phyloP scores from a whole-genome alignment of 1,140 invertebrate genomes.

The Theocolax elegans region DNA sequence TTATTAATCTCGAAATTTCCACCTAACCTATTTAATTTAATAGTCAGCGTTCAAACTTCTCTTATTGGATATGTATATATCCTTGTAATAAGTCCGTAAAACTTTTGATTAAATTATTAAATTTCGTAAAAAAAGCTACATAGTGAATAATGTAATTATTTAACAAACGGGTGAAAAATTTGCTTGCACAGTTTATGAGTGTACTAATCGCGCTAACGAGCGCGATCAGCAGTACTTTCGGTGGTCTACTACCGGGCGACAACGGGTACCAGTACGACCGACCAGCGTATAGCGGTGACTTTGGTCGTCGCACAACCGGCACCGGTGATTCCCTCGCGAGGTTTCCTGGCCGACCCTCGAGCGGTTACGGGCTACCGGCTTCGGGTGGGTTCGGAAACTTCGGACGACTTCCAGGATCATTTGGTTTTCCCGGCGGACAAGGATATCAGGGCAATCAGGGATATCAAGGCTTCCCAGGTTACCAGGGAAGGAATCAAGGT shows the following conservation, averaged over 20 bases:
- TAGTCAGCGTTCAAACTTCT: no score
- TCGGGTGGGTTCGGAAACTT: conserved; percentile 19
- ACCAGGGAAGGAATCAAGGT: neutral
- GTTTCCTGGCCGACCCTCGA: conserved; percentile 6
- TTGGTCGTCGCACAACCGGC: conserved; percentile 19
- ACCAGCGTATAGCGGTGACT: conserved; percentile 38
- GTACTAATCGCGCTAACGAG: no score
- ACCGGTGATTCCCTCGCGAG: conserved; percentile 30
- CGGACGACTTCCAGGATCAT: conserved; percentile 39
- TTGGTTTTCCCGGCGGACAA: conserved; percentile 32
- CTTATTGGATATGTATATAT: no score
- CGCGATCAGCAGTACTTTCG: conserved; percentile 50
- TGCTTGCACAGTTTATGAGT: no score
- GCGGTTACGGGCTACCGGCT: neutral
- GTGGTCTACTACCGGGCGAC: conserved; percentile 54
- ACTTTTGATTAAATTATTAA: no score
- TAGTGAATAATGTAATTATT: no score
- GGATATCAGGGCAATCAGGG: conserved; percentile 27
- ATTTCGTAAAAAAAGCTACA: no score
- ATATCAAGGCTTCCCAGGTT: conserved; percentile 12
- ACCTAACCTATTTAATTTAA: no score
- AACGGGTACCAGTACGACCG: conserved; percentile 61
- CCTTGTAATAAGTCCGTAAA: no score
- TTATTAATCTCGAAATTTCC: no score
- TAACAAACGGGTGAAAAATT: no score